Base-by-base conservation (phyloP, 1,140 invertebrate genomes). In the Drosophila bipectinata region DNA sequence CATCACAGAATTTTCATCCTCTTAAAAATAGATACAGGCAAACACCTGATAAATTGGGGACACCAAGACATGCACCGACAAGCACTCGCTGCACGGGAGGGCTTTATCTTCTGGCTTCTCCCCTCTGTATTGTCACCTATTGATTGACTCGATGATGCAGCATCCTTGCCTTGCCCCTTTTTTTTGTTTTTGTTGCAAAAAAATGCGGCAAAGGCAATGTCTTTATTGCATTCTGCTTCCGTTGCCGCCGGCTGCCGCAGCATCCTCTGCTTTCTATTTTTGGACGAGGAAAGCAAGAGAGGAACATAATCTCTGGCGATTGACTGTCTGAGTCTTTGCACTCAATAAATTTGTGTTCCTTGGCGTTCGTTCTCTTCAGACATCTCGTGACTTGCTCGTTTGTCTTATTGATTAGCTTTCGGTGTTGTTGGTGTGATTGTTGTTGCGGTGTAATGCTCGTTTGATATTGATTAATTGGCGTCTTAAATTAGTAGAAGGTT, bases 31-130 rank as follows among this genome's bases (percentile, higher is more conserved):
- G 54, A 51, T 15, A 32, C 58, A 88, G 73, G 64, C 83, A 88
- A 87, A 85, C 82, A 85, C 82, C 82, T 85, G 82, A 85, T 88
- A 87, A 87, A 85, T 76, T 76, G 79, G 78, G 78, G 78, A 85
- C 82, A 77, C 80, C 30, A 39, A 8, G 15, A 32, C 52, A 37
- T 4, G 4, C n/a, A n/a, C 26, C 0, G 2, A 32, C 30, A 9
- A 32, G 8, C 30, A 32, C 9, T 9, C 32, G 9, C 32, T 32
- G 32, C 8, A 8, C 7, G 9, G 32, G 32, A 32, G 8, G 8
- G 9, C 8, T 9, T 32, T 37, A 37, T 37, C 54, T 10, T 14
- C 34, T 18, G 30, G 26, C 45, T 18, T 44, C 26, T 14, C 24
- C n/a, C n/a, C 26, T 4, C 37, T 12, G n/a, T 26, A 45, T 63